Conservation (phyloP, 2,797 vertebrate species). For the Anolis apletophallus region DNA sequence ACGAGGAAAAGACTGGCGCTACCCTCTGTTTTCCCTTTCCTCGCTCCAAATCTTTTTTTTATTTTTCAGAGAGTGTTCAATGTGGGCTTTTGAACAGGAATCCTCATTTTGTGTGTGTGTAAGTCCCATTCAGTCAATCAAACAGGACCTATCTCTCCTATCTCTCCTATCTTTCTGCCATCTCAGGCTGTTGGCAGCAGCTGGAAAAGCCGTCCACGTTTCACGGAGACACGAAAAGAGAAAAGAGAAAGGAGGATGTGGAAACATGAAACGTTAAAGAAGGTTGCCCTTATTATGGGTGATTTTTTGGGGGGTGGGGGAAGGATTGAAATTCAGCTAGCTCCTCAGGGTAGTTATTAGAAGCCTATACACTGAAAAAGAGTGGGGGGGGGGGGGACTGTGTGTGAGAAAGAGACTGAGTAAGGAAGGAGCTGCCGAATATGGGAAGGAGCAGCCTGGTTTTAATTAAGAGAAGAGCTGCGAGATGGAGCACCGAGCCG, state of each 20-base stretch:
- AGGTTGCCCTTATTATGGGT: slow-evolving; percentile 29
- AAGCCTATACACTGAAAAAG: slow-evolving; percentile 37
- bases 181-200: neutral
- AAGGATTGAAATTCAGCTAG: slow-evolving; percentile 27
- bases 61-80: too few relatives aligned
- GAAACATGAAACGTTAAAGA: slow-evolving; percentile 49
- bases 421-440: slow-evolving; percentile 28
- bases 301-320: neutral
- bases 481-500: slow-evolving; percentile 42
- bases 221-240: slow-evolving; percentile 14
- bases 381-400: too few relatives aligned
- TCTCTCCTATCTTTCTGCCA: neutral
- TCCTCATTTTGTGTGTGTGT: neutral
- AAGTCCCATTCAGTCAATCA: neutral
- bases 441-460: slow-evolving; percentile 9
- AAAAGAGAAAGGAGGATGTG: slow-evolving; percentile 49
- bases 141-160: neutral
- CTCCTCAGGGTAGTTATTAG: slow-evolving; percentile 58
- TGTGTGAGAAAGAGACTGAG: too few relatives aligned
- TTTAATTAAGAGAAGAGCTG: slow-evolving; percentile 51
- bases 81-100: neutral
- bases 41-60: neutral
- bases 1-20: neutral
- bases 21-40: neutral
- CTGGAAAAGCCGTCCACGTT: slow-evolving; percentile 39